Conservation (phyloP, 1,140 invertebrate genomes). For the Bombyx mandarina region DNA sequence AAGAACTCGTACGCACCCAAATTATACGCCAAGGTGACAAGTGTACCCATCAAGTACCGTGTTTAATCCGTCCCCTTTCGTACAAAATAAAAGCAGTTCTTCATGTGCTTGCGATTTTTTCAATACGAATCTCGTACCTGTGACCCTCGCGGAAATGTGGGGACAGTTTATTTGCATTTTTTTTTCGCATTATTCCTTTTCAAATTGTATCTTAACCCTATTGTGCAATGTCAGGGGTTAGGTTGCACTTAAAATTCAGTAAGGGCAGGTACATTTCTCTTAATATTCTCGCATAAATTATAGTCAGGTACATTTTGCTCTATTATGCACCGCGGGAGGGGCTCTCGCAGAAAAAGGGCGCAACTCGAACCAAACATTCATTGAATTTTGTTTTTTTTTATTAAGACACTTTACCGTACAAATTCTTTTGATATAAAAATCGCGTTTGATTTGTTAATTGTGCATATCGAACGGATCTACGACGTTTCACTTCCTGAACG, state of each 20-base stretch:
- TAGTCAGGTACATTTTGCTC: conserved; percentile 70
- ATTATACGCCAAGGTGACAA: conserved; percentile 67
- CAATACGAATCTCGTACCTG: conserved; percentile 39
- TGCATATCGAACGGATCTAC: conserved; percentile 43
- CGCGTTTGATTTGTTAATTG: conserved; percentile 18
- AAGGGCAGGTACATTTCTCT: conserved; percentile 72
- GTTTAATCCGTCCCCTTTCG: conserved; percentile 16
- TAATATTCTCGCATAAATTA: conserved; percentile 73
- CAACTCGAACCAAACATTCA: conserved; percentile 21
- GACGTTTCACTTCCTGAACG: conserved; percentile 65
- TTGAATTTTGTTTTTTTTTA: conserved; percentile 28
- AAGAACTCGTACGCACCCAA: conserved; percentile 56
- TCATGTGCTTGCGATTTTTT: conserved; percentile 58
- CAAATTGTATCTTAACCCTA: conserved; percentile 69
- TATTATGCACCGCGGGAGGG: conserved; percentile 55
- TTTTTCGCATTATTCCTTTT: conserved; percentile 64
- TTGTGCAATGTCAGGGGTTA: conserved; percentile 70
- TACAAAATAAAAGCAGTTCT: conserved; percentile 35
- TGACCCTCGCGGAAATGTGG: conserved; percentile 46
- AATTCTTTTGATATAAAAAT: background rate
- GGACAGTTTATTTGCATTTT: conserved; percentile 71
- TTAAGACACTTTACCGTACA: background rate
- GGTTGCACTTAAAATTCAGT: conserved; percentile 72
- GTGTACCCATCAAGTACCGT: conserved; percentile 42
- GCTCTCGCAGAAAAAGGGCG: conserved; percentile 27